These are phyloP conservation scores for Eumeta japonica DNA, from an alignment of 1,140 invertebrate genomes.

Conservation along the genomic window DNA sequence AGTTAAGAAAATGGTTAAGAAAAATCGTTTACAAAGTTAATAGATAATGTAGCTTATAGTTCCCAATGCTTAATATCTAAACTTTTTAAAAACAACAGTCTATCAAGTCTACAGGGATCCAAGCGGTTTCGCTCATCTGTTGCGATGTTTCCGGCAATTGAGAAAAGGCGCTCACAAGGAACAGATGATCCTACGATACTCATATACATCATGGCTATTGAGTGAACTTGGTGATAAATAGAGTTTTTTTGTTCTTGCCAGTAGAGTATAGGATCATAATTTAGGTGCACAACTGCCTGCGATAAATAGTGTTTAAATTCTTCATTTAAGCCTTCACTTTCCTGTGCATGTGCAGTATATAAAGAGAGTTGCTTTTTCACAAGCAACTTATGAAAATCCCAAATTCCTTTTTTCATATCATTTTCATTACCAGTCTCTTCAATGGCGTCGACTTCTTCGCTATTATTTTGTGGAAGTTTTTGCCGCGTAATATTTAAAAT, in stretches of 20 bases:
- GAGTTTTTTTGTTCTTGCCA: too few species aligned
- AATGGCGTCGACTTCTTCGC: slow-evolving; percentile 11
- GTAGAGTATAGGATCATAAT: slow-evolving; percentile 22
- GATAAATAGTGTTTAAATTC: slow-evolving; percentile 22
- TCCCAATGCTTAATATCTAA: too few species aligned
- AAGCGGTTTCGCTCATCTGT: slow-evolving; percentile 15
- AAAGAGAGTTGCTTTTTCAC: slow-evolving; percentile 23
- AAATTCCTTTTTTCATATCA: slow-evolving; percentile 19
- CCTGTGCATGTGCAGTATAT: slow-evolving; percentile 16
- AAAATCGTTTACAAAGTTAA: too few species aligned
- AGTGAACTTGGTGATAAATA: slow-evolving; percentile 20
- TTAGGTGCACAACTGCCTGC: too few species aligned
- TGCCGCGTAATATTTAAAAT: too few species aligned
- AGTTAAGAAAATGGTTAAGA: too few species aligned
- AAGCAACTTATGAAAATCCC: slow-evolving; percentile 23
- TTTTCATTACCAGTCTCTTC: slow-evolving; percentile 14
- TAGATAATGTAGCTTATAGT: too few species aligned
- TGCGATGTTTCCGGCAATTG: slow-evolving; percentile 15
- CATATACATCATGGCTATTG: slow-evolving; percentile 19
- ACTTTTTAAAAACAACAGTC: slow-evolving; percentile 10
- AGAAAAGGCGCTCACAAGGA: slow-evolving; percentile 20
- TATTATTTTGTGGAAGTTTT: slow-evolving; percentile 16
- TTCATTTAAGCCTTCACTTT: slow-evolving; percentile 19
- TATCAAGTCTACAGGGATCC: slow-evolving; percentile 13
- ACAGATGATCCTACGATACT: slow-evolving; percentile 22